Conservation (phyloP, 1,140 invertebrate genomes). For the Vollenhovia emeryi region DNA sequence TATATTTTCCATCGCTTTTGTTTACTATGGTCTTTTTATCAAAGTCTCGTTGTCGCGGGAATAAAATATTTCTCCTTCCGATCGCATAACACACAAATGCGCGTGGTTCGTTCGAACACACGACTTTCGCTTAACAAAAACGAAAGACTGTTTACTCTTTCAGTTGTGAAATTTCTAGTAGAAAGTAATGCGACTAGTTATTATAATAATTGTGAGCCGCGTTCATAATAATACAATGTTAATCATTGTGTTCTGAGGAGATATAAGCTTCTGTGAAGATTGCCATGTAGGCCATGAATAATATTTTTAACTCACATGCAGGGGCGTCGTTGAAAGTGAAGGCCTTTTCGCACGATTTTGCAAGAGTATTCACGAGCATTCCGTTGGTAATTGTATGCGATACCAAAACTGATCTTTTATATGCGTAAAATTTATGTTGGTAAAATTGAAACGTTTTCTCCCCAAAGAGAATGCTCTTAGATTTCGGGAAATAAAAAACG, state of each 20-base stretch:
- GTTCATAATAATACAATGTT: slow-evolving; percentile 16
- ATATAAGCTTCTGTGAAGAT: slow-evolving; percentile 23
- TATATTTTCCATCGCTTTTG: background rate
- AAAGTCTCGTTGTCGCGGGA: background rate
- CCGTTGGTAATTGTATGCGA: background rate
- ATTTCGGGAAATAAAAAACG: no score
- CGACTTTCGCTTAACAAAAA: slow-evolving; percentile 39
- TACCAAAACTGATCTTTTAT: background rate
- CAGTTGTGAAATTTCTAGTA: slow-evolving; percentile 45
- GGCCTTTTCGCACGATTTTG: background rate
- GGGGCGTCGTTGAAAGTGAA: background rate
- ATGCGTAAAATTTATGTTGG: background rate
- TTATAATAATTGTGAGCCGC: slow-evolving; percentile 34
- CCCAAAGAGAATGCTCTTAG: background rate
- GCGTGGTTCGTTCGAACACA: background rate
- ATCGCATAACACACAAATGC: background rate
- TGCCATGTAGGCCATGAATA: background rate
- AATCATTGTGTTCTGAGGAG: slow-evolving; percentile 26
- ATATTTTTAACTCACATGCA: slow-evolving; percentile 10
- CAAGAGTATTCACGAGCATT: background rate
- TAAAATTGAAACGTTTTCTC: background rate
- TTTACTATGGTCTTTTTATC: background rate
- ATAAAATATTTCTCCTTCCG: background rate
- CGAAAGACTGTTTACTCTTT: slow-evolving; percentile 29
- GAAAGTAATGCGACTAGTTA: slow-evolving; percentile 32